phyloP scores from a whole-genome alignment of 2,888 invertebrate genomes.

The Amorpha juglandis region DNA sequence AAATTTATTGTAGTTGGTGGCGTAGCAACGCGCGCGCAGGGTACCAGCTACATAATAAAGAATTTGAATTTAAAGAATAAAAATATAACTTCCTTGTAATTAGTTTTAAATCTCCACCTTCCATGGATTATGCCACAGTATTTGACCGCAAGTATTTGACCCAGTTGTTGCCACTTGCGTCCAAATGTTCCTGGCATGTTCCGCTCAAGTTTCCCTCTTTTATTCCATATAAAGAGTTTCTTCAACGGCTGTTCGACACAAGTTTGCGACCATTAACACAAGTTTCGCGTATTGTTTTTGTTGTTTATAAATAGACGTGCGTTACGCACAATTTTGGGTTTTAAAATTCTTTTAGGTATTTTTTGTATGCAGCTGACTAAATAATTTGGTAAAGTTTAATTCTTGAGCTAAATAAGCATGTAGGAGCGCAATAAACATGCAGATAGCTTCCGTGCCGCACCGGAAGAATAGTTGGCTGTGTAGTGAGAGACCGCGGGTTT shows the following conservation, averaged over 20 bases:
- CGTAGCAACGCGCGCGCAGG: no score
- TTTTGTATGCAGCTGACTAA: no score
- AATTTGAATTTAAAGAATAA: no score
- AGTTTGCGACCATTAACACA: constrained; percentile 23
- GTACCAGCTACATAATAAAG: no score
- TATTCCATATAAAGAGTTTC: constrained; percentile 21
- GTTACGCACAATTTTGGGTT: not conserved
- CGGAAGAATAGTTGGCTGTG: no score
- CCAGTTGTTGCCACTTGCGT: constrained; percentile 20
- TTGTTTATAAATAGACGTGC: not conserved
- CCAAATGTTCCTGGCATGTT: constrained; percentile 22
- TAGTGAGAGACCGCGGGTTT: no score
- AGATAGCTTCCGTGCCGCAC: no score
- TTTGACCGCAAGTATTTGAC: constrained; percentile 22
- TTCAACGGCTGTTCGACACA: constrained; percentile 22
- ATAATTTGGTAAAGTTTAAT: no score
- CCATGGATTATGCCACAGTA: not conserved
- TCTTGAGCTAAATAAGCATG: no score
- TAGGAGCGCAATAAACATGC: no score
- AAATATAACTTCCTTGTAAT: not conserved
- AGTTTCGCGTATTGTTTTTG: constrained; percentile 7
- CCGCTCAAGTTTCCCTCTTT: constrained; percentile 19
- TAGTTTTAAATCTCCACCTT: not conserved
- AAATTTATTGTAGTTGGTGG: no score
- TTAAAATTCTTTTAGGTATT: not conserved